phyloP scores from a whole-genome alignment of 2,888 invertebrate species.

The Congeria kusceri region DNA sequence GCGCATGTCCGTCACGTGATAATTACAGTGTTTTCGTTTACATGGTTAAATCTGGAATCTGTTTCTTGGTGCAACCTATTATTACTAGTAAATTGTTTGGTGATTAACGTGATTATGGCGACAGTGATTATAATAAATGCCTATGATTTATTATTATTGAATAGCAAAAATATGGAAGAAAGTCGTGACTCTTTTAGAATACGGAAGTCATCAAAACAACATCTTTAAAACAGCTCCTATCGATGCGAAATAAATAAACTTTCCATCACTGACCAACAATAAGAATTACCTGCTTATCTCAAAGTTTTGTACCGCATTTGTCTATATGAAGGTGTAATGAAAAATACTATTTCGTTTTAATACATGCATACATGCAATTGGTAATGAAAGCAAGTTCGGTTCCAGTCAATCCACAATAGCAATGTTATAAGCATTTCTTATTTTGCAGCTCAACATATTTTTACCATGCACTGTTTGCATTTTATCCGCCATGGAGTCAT shows the following conservation, averaged over 20 bases:
- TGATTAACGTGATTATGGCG: constrained; percentile 36
- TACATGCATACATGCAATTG: too few relatives aligned
- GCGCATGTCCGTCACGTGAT: constrained; percentile 61
- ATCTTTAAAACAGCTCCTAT: background rate
- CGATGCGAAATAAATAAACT: background rate
- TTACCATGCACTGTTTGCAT: too few relatives aligned
- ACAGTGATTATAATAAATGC: constrained; percentile 38
- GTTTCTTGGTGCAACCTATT: constrained; percentile 30
- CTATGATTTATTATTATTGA: constrained; percentile 43
- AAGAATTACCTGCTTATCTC: too few relatives aligned
- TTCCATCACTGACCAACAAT: too few relatives aligned
- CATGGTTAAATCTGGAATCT: constrained; percentile 35
- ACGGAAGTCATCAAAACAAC: constrained; percentile 7
- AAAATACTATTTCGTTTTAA: too few relatives aligned
- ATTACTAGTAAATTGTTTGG: constrained; percentile 28
- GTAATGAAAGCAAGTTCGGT: too few relatives aligned
- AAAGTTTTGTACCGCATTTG: too few relatives aligned
- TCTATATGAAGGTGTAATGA: too few relatives aligned
- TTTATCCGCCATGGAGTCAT: too few relatives aligned
- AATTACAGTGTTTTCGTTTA: constrained; percentile 56
- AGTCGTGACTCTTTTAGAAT: background rate
- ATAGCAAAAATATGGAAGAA: constrained; percentile 10
- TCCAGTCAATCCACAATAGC: too few relatives aligned
- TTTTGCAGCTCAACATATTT: too few relatives aligned
- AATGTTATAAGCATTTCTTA: too few relatives aligned